Evolutionary conservation across 2,888 invertebrate species (phyloP), one percentile per base, ranked within the genome.

Genomic region (Clivina fossor): DNA sequence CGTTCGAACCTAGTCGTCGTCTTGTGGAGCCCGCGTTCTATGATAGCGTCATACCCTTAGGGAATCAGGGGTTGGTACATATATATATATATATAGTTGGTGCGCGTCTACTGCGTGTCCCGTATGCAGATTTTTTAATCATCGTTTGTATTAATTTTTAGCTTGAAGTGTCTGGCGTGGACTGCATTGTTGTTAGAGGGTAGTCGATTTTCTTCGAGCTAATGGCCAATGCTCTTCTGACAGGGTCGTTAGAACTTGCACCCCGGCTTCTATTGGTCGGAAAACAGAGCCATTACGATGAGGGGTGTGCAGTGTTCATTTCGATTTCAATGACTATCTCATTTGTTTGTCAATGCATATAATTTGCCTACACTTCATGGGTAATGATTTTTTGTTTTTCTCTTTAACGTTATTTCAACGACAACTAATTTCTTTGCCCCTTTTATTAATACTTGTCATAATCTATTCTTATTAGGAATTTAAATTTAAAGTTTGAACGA

Each of bases 111-210:
- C 65, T 64, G 63, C 60, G 60, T 58, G 56, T 24, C 63, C 59
- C 61, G 62, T 68, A 68, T 68, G 68, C 65, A 68, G 66, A 68
- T 68, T 68, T 68, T 68, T 68, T 68, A 68, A 67, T 68, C 66
- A 67, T 63, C 64, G 65, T 65, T 66, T 64, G 65, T 64, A 67
- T 66, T 68, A 68, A 68, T 67, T 66, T 67, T 63, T 64, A 59
- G 63, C 63, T 62, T 57, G 53, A 58, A 60, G 61, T 58, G 57
- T 35, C 4, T 19, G 32, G 9, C 15, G 9, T 13, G 16, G 26
- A 30, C 22, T 11, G 44, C 35, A 51, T 48, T 48, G 37, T 48
- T 33, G 47, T 47, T 16, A 28, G 35, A 22, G 24, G 18, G n/a
- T n/a, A 32, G 41, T 41, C 51, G 32, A 24, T 30, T 41, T 28